Evolutionary conservation across 2,888 invertebrate genomes (phyloP), one percentile per base, ranked within the genome.

Genomic region (Yponomeuta sedellus): DNA sequence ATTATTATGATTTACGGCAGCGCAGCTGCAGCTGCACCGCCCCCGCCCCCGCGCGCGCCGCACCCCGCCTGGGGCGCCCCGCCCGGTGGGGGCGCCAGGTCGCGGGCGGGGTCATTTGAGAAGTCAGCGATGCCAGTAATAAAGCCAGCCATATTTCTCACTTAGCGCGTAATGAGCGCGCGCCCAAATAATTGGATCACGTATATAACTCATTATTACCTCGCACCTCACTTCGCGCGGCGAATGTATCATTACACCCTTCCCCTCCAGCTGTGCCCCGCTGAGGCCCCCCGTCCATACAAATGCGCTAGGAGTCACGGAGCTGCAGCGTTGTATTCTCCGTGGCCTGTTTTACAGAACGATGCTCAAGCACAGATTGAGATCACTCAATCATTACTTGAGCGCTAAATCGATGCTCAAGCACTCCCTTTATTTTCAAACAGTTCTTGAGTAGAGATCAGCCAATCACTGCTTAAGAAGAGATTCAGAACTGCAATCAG

Each of bases 101-200:
- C 64, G 69, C 44, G 68, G 65, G 64, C 69, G 59, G 68, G 66
- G 68, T 28, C 65, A 69, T 66, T 66, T 65, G 65, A 66, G 67
- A 79, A 84, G 82, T 84, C 82, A 81, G 84, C 83, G 80, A 83
- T 84, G 81, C 72, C 75, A 83, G 89, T 88, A 89, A 89, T 89
- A 89, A 89, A 88, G 87, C 87, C 82, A 80, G 89, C 88, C 83
- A 91, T 91, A 91, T 91, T 91, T 91, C 91, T 91, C 91, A 91
- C 91, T 91, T 91, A 91, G 86, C 88, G 87, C 85, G 90, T 92
- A 92, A 92, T 91, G 91, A 91, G 89, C 87, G 87, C 85, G 88
- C 88, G 87, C 90, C 91, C 86, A 91, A 92, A 92, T 92, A 92
- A 92, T 92, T 91, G 91, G 92, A 92, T 92, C 92, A 92, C 92